Conservation (phyloP, 2,888 invertebrate genomes). For the Polymixis lichenea region DNA sequence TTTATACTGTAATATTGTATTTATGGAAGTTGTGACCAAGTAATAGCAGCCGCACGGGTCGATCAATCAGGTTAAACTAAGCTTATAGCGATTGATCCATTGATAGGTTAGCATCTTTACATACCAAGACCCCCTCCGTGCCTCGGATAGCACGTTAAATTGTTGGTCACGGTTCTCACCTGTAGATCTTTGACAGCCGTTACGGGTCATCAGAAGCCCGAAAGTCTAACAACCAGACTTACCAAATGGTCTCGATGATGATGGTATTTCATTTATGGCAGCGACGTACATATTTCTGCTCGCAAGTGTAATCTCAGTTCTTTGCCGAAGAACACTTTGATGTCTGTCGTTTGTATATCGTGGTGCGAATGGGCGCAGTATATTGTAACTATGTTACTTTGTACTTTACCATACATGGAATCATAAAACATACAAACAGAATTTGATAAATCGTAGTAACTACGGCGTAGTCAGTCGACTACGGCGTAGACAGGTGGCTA, state of each 20-base stretch:
- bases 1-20: neutral
- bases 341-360: slow-evolving; percentile 68
- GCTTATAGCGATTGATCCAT: no score
- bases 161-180: no score
- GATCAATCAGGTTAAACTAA: no score
- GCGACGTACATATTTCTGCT: slow-evolving; percentile 14
- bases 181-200: no score
- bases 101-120: no score
- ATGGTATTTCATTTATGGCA: neutral
- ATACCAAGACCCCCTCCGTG: no score
- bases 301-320: slow-evolving; percentile 63
- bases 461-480: neutral
- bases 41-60: no score
- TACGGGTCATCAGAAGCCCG: no score
- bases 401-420: slow-evolving; percentile 10
- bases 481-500: neutral
- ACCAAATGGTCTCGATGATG: no score
- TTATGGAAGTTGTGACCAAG: neutral
- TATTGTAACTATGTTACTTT: slow-evolving; percentile 54
- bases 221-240: no score
- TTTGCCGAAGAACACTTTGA: slow-evolving; percentile 70
- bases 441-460: neutral
- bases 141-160: no score
- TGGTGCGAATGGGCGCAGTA: slow-evolving; percentile 59
- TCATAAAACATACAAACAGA: neutral